Evolutionary conservation across 2,888 invertebrate species (phyloP).

Genomic region (Mythimna albipuncta): DNA sequence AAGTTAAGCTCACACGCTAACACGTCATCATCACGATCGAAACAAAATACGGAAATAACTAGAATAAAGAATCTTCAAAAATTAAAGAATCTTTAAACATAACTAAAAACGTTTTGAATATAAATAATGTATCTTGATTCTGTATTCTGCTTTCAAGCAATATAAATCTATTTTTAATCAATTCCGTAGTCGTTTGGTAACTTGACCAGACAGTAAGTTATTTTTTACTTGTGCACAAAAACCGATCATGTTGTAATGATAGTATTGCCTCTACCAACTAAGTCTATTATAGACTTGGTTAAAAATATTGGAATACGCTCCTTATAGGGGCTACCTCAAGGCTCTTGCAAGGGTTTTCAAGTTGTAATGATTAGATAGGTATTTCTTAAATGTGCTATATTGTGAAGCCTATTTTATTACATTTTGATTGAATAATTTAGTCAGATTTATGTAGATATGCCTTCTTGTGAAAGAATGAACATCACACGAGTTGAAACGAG

Average conservation of each 20-base stretch:
- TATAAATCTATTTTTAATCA: slow-evolving; percentile 7
- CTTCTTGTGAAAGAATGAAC: slow-evolving; percentile 5
- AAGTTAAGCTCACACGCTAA: slow-evolving; percentile 16
- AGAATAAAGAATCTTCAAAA: not conserved
- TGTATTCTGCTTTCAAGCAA: not conserved
- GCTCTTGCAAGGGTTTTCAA: not conserved
- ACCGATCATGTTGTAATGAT: slow-evolving; percentile 18
- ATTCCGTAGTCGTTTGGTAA: not conserved
- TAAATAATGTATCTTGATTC: slow-evolving; percentile 7
- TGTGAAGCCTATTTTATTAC: not conserved
- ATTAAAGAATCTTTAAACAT: too few relatives aligned
- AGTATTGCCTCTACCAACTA: not conserved
- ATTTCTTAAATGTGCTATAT: too few relatives aligned
- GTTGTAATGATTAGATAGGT: too few relatives aligned
- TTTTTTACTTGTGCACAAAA: slow-evolving; percentile 40
- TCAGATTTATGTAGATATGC: slow-evolving; percentile 1
- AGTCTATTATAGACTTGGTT: slow-evolving; percentile 1
- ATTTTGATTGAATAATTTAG: not conserved
- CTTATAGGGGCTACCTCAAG: slow-evolving; percentile 32
- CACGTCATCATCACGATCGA: slow-evolving; percentile 16
- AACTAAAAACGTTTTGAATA: not conserved
- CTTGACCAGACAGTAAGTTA: not conserved
- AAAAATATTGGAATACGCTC: slow-evolving; percentile 20
- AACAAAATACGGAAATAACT: slow-evolving; percentile 19
- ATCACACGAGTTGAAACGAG: slow-evolving; percentile 3